Evolutionary conservation across 35 echinoderm and acorn worm genomes (phyloP).

Genomic region (Heliocidaris tuberculata): DNA sequence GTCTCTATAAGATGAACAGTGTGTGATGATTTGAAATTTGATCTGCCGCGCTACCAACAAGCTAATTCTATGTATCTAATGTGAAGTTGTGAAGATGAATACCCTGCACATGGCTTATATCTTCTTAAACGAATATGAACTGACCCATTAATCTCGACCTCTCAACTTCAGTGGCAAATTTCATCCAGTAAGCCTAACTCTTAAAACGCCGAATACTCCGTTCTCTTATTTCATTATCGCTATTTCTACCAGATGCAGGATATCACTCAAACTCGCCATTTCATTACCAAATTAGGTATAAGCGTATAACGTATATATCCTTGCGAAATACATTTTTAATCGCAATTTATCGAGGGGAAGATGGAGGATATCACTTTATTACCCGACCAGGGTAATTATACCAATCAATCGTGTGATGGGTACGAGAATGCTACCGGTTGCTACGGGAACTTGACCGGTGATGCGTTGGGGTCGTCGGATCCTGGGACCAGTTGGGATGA

Average conservation of each 20-base stretch:
- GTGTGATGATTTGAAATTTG: too few relatives aligned
- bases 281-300: too few relatives aligned
- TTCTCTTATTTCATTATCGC: too few relatives aligned
- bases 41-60: too few relatives aligned
- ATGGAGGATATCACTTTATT: not conserved
- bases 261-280: too few relatives aligned
- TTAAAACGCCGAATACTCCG: not conserved
- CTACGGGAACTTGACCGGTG: constrained; percentile 29
- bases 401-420: constrained; percentile 20
- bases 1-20: too few relatives aligned
- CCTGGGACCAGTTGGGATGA: constrained; percentile 79
- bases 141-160: not conserved
- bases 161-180: not conserved
- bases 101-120: too few relatives aligned
- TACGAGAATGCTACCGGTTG: constrained; percentile 30
- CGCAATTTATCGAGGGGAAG: not conserved
- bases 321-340: not conserved
- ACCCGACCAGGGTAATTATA: not conserved
- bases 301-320: not conserved
- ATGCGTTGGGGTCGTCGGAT: not conserved
- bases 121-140: not conserved
- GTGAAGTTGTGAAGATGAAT: too few relatives aligned
- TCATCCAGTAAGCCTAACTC: not conserved
- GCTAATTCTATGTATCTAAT: too few relatives aligned
- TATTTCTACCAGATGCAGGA: too few relatives aligned